Base-by-base conservation (phyloP, 1,140 invertebrate genomes). In the Zaprionus ghesquierei region DNA sequence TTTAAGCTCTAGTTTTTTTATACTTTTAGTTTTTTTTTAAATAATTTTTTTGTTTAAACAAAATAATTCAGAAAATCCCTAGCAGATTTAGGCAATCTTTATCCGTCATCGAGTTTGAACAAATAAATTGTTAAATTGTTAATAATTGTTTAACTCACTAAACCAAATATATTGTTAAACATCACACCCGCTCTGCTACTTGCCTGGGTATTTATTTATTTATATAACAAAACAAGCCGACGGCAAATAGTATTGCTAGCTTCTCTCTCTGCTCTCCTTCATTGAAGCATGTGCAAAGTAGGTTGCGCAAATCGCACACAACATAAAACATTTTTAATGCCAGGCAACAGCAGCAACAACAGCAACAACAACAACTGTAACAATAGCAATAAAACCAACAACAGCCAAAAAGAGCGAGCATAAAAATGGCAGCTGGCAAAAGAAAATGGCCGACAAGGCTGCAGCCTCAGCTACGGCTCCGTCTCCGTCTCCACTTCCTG, bases 271-370 rank as follows among this genome's bases (percentile, higher is more conserved):
- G 22, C 38, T 25, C 33, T 33, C 33, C 64, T 25, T 38, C 59
- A 51, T 18, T 63, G 69, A 73, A 87, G 71, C 79, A 89, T 82
- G 84, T 89, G 84, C 79, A 87, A 87, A 87, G 84, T 87, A 84
- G 84, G 84, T 87, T 87, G 82, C 79, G 71, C 85, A 87, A 87
- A 87, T 87, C 84, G 84, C 84, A 82, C 84, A 89, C 85, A 82
- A 82, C 84, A 89, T 89, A 89, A 89, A 89, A 89, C 84, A 89
- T 89, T 89, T 89, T 89, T 89, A 89, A 89, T 89, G 84, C 84
- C 84, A 89, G 69, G 69, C 66, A 79, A 73, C 74, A 77, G 64
- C 69, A 73, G 50, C 49, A 72, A 29, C 15, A 75, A 38, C 33
- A 51, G 41, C 64, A 62, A 29, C 64, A 69, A 29, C 50, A 35